These are phyloP conservation scores for Diabrotica undecimpunctata DNA, from an alignment of 1,140 invertebrate species.

Conservation along the genomic window DNA sequence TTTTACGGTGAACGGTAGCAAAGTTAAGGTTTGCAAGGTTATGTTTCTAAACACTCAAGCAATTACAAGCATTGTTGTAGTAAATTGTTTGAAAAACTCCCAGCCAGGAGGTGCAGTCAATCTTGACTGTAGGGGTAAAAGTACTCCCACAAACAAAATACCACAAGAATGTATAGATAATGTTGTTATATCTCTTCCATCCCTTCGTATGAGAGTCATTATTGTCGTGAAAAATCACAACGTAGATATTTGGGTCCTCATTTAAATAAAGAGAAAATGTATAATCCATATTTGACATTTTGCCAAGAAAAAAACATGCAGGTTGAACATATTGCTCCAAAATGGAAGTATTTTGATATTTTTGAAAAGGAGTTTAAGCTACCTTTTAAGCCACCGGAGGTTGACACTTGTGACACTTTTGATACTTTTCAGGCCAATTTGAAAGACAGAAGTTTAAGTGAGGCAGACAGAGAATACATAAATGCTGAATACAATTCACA, in stretches of 20 bases:
- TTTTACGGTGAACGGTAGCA: not conserved
- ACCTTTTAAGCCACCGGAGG: conserved; percentile 5
- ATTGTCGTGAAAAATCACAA: not conserved
- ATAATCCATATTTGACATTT: not conserved
- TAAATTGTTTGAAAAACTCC: not conserved
- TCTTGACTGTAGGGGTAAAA: not conserved
- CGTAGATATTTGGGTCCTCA: not conserved
- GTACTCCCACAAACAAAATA: not conserved
- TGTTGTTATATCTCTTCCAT: not conserved
- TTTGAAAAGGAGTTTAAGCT: not conserved
- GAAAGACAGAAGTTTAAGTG: not conserved
- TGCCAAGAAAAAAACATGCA: not conserved
- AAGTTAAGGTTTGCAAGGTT: not conserved
- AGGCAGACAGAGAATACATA: conserved; percentile 2
- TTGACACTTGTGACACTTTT: not conserved
- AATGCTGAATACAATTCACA: conserved; percentile 5
- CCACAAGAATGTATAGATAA: not conserved
- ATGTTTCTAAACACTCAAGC: not conserved
- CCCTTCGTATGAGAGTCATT: not conserved
- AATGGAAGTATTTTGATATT: not conserved
- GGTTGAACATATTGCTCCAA: not conserved
- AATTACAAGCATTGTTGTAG: not conserved
- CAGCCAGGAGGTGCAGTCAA: not conserved
- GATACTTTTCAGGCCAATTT: not conserved
- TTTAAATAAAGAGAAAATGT: conserved; percentile 1